Conservation (phyloP, 2,797 vertebrate genomes). For the Chaetodon trifasciatus region DNA sequence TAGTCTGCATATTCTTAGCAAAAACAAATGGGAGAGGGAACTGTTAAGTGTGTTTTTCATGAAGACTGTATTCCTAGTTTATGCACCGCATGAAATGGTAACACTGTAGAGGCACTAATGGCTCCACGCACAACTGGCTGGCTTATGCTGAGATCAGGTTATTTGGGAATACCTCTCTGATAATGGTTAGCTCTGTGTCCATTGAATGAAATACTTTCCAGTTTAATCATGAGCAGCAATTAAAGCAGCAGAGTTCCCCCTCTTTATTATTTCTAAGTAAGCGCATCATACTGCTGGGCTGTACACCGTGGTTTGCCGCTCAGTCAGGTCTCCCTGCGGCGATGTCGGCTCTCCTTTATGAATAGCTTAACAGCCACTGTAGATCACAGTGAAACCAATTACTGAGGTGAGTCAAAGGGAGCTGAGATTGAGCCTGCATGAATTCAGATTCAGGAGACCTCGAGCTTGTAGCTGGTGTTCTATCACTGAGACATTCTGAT, state of each 20-base stretch:
- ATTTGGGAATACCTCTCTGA: slow-evolving; percentile 38
- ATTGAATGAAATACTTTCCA: slow-evolving; percentile 42
- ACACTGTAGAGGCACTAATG: slow-evolving; percentile 22
- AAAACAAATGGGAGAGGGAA: slow-evolving; percentile 5
- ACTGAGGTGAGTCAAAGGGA: slow-evolving; percentile 73
- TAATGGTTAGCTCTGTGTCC: slow-evolving; percentile 24
- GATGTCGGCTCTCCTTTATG: slow-evolving; percentile 68
- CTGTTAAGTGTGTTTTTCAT: slow-evolving; percentile 20
- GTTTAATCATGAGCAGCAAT: slow-evolving; percentile 57
- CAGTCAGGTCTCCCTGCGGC: slow-evolving; percentile 59
- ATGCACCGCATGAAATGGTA: slow-evolving; percentile 8
- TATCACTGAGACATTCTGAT: slow-evolving; percentile 31
- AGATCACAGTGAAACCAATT: slow-evolving; percentile 79
- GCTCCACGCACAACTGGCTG: slow-evolving; percentile 14
- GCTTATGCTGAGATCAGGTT: slow-evolving; percentile 39
- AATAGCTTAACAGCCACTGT: slow-evolving; percentile 73
- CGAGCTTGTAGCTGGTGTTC: slow-evolving; percentile 37
- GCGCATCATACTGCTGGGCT: slow-evolving; percentile 45
- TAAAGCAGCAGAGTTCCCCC: slow-evolving; percentile 38
- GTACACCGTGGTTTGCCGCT: slow-evolving; percentile 46
- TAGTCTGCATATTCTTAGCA: background rate
- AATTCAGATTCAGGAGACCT: slow-evolving; percentile 61
- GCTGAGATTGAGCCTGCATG: slow-evolving; percentile 49
- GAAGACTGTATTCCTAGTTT: slow-evolving; percentile 27
- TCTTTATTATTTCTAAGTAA: slow-evolving; percentile 64